Conservation (phyloP, 2,888 invertebrate genomes). For the Chymomyza caudatula region DNA sequence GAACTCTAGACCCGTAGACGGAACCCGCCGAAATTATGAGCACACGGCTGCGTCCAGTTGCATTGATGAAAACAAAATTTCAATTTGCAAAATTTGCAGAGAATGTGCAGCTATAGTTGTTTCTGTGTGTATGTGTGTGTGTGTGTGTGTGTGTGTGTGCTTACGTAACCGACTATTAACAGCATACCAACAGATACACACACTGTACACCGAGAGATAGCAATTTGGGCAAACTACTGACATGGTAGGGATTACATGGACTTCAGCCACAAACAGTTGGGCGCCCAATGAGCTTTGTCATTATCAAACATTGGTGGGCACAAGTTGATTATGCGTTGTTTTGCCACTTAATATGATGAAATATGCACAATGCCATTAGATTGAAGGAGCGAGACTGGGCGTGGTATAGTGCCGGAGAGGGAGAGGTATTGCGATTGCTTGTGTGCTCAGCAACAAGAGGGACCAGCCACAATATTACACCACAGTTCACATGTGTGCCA, state of each 20-base stretch:
- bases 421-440: not conserved
- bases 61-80: constrained; percentile 47
- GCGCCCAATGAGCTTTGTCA: not conserved
- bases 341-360: constrained; percentile 70
- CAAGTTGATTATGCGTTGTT: constrained; percentile 69
- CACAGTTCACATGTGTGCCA: not conserved
- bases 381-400: not conserved
- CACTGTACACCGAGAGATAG: not conserved
- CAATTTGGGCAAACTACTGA: not conserved
- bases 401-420: not conserved
- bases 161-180: constrained; percentile 5
- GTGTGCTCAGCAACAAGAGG: not conserved
- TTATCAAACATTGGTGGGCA: not conserved
- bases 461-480: not conserved
- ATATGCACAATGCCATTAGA: constrained; percentile 67
- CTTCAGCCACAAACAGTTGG: not conserved
- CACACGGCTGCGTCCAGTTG: not conserved
- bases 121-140: not conserved
- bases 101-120: constrained; percentile 7
- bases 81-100: constrained; percentile 40
- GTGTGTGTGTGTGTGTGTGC: constrained; percentile 1
- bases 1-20: not conserved
- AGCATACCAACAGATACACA: not conserved
- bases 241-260: not conserved
- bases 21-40: not conserved